A percentile compares a stretch with the other conserved stretches of the same genome.
phyloP scores from a whole-genome alignment of 1,140 invertebrate species.

The Archegozetes longisetosus region DNA sequence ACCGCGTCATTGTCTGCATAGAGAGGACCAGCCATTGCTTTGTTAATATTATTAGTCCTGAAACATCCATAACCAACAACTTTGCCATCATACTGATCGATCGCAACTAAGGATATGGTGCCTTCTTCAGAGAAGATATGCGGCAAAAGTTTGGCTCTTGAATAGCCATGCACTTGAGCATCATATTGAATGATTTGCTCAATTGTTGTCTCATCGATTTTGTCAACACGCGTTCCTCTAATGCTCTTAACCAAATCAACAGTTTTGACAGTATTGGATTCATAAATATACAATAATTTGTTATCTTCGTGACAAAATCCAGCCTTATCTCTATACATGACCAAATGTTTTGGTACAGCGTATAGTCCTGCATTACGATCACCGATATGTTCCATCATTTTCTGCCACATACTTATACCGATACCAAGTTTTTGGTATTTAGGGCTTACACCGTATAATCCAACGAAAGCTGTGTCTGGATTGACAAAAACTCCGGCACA shows the following conservation, averaged over 20 bases:
- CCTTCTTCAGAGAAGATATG: constrained; percentile 15
- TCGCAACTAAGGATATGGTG: constrained; percentile 16
- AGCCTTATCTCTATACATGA: constrained; percentile 20
- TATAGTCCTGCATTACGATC: constrained; percentile 19
- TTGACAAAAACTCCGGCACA: constrained; percentile 19
- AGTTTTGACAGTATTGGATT: not conserved
- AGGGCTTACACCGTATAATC: constrained; percentile 21
- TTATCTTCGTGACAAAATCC: constrained; percentile 19
- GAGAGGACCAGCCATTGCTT: constrained; percentile 21
- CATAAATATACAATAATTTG: constrained; percentile 8
- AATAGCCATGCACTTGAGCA: constrained; percentile 12
- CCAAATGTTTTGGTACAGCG: constrained; percentile 20
- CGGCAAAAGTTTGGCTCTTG: constrained; percentile 12
- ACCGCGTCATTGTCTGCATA: constrained; percentile 21
- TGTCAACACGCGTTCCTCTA: not conserved
- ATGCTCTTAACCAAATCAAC: constrained; percentile 12
- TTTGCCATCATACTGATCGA: constrained; percentile 6
- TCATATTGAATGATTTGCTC: constrained; percentile 17
- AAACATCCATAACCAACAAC: constrained; percentile 21
- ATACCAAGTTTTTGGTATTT: constrained; percentile 21
- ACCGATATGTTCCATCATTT: constrained; percentile 20
- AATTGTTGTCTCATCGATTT: constrained; percentile 4
- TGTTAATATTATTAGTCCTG: constrained; percentile 15
- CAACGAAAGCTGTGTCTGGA: constrained; percentile 21
- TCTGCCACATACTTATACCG: constrained; percentile 20